phyloP scores from a whole-genome alignment of 2,113 vertebrate genomes.

The Trematocara nigrifrons region DNA sequence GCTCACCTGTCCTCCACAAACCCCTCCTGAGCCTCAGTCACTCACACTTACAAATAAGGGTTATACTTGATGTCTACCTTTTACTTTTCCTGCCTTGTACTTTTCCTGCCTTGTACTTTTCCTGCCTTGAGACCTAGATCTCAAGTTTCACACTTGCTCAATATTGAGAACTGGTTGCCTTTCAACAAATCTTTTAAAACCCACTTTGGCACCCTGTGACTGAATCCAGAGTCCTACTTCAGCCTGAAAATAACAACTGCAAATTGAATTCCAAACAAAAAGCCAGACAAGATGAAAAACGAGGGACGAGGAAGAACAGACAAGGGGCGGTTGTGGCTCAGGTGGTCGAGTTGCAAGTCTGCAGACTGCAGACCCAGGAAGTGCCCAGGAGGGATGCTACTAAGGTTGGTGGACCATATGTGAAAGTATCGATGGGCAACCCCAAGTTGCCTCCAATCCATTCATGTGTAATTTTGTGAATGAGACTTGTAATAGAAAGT shows the following conservation, averaged over 20 bases:
- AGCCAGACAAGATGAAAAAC: not conserved
- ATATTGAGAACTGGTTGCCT: not conserved
- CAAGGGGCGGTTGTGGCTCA: not conserved
- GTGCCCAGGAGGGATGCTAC: not conserved
- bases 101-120: accelerated
- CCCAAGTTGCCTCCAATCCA: not conserved
- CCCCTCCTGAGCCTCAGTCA: accelerated
- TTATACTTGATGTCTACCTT: not conserved
- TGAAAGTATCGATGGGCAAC: not conserved
- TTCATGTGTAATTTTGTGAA: not conserved
- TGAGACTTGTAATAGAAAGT: not conserved
- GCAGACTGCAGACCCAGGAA: not conserved
- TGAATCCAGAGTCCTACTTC: not conserved
- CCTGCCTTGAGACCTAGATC: not conserved
- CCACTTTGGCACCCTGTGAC: accelerated
- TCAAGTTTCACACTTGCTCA: not conserved
- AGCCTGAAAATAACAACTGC: accelerated
- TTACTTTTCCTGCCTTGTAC: accelerated
- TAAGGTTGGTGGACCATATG: not conserved
- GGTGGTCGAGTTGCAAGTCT: not conserved
- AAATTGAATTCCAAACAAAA: not conserved
- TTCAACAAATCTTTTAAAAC: not conserved
- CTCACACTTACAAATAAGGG: not conserved
- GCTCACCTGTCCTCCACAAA: not conserved
- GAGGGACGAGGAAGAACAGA: not conserved